phyloP scores from a whole-genome alignment of 2,113 vertebrate species.

The Chelonoidis abingdonii region DNA sequence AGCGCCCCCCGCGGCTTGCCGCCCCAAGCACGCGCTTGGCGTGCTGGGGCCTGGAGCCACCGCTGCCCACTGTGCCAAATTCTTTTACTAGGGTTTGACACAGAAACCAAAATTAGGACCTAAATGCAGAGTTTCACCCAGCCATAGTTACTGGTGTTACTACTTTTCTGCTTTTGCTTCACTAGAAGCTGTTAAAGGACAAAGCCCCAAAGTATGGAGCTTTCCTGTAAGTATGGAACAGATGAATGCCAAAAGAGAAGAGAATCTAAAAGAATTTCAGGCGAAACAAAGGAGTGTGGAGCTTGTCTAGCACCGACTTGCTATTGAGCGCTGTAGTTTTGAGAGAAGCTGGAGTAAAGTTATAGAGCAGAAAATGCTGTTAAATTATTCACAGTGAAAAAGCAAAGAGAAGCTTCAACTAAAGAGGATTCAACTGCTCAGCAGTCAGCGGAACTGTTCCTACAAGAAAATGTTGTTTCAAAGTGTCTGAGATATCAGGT shows the following conservation, averaged over 20 bases:
- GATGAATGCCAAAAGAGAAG: rapidly evolving
- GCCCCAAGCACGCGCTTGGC: too few relatives aligned
- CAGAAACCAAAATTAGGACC: background rate
- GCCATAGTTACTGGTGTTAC: background rate
- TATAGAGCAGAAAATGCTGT: background rate
- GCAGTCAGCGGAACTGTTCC: background rate
- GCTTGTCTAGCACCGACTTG: background rate
- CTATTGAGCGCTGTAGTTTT: rapidly evolving
- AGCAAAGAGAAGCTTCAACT: background rate
- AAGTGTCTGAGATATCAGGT: background rate
- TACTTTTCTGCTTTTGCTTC: background rate
- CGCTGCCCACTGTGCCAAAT: background rate
- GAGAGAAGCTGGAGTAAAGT: background rate
- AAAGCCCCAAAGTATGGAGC: background rate
- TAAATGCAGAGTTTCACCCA: background rate
- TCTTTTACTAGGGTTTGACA: background rate
- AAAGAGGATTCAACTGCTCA: background rate
- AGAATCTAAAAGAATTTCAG: background rate
- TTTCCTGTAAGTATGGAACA: rapidly evolving
- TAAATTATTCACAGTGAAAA: rapidly evolving
- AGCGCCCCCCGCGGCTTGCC: too few relatives aligned
- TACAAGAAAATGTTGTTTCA: background rate
- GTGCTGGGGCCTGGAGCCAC: too few relatives aligned
- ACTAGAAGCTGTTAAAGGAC: background rate
- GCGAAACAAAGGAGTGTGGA: rapidly evolving